Conservation (phyloP, 2,888 invertebrate genomes). For the Pyrgus malvae region DNA sequence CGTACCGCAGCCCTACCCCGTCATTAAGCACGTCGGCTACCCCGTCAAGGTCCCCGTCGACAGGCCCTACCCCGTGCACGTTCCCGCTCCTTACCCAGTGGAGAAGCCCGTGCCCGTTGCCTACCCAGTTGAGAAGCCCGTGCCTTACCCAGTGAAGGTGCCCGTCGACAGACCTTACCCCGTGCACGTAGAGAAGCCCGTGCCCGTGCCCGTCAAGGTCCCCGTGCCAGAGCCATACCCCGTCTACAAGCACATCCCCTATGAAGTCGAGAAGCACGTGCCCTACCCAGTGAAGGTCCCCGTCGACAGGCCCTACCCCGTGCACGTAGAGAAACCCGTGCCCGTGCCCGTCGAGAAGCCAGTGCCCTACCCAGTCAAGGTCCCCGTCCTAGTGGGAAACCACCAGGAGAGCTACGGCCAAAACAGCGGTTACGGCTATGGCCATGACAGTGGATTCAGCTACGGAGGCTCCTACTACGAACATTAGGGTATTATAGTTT, state of each 20-base stretch:
- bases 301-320: slow-evolving; percentile 81
- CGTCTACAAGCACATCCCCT: slow-evolving; percentile 85
- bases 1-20: slow-evolving; percentile 89
- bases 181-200: slow-evolving; percentile 77
- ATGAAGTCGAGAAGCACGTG: slow-evolving; percentile 78
- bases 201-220: slow-evolving; percentile 80
- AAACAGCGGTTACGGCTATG: slow-evolving; percentile 43
- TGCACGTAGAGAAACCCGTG: slow-evolving; percentile 84
- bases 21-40: slow-evolving; percentile 83
- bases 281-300: slow-evolving; percentile 79
- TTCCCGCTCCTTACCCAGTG: slow-evolving; percentile 81
- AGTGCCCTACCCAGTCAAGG: slow-evolving; percentile 83
- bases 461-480: slow-evolving; percentile 52
- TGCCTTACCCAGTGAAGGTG: slow-evolving; percentile 83
- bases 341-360: slow-evolving; percentile 41
- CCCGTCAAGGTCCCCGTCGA: slow-evolving; percentile 87
- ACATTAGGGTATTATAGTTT: slow-evolving; percentile 64
- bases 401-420: slow-evolving; percentile 79
- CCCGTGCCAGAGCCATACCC: slow-evolving; percentile 82
- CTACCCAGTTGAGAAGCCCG: slow-evolving; percentile 84
- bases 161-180: slow-evolving; percentile 84
- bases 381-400: slow-evolving; percentile 83
- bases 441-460: slow-evolving; percentile 40
- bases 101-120: slow-evolving; percentile 84
- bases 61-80: slow-evolving; percentile 86